Evolutionary conservation across 2,797 vertebrate genomes (phyloP).

Genomic region (Scolopax bukidnonensis): DNA sequence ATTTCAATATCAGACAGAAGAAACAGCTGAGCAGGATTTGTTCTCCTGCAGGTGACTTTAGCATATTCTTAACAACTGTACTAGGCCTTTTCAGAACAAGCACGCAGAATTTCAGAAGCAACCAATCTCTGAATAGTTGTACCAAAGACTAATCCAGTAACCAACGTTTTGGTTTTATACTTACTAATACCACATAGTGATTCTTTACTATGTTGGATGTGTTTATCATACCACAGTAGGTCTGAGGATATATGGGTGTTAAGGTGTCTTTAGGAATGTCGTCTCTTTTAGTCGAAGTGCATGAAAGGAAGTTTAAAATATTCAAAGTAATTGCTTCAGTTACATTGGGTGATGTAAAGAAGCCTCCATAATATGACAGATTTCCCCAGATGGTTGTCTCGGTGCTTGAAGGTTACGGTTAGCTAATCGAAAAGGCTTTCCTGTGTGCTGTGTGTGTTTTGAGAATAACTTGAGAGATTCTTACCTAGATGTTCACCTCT

Average conservation of each 20-base stretch:
- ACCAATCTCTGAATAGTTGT: not conserved
- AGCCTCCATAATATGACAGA: not conserved
- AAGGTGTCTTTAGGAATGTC: not conserved
- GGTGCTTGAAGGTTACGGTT: not conserved
- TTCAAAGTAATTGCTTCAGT: not conserved
- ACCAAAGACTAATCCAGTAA: not conserved
- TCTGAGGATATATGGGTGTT: not conserved
- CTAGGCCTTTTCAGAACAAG: not conserved
- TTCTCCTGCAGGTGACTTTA: not conserved
- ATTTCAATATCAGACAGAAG: not conserved
- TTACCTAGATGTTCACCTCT: not conserved
- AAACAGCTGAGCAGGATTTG: not conserved
- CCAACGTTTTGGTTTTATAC: not conserved
- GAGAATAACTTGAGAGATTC: not conserved
- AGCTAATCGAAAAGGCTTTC: not conserved
- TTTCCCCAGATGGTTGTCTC: not conserved
- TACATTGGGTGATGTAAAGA: not conserved
- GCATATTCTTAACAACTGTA: not conserved
- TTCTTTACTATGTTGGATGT: not conserved
- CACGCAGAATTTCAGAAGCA: not conserved
- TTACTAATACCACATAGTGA: not conserved
- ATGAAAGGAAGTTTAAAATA: not conserved
- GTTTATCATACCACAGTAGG: not conserved
- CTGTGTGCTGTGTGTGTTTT: not conserved
- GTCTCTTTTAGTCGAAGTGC: not conserved